Evolutionary conservation across 2,888 invertebrate species (phyloP).

Genomic region (Epirrita christyi): DNA sequence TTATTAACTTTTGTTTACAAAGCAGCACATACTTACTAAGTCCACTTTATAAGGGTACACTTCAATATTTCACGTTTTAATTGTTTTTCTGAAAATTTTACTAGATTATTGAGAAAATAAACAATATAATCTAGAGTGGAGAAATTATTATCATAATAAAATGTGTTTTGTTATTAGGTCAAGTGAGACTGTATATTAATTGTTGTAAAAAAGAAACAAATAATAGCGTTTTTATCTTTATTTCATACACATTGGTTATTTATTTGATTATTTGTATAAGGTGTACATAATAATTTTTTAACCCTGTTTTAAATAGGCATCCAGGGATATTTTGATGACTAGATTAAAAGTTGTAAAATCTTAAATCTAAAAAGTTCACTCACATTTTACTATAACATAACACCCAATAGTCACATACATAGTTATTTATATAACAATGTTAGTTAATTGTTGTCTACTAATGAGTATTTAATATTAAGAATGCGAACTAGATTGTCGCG

Average conservation of each 20-base stretch:
- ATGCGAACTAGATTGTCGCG: not conserved
- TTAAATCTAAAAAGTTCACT: not conserved
- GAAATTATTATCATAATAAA: not conserved
- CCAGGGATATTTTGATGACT: constrained; percentile 13
- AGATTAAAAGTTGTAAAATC: constrained; percentile 1
- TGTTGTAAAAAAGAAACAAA: constrained; percentile 11
- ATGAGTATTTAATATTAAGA: not conserved
- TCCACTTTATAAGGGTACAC: not conserved
- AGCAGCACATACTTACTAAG: not conserved
- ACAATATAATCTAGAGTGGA: not conserved
- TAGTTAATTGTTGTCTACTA: not conserved
- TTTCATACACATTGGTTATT: constrained; percentile 15
- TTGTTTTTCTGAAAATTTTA: constrained; percentile 17
- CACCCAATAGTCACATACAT: no score
- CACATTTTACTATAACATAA: not conserved
- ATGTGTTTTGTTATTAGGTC: not conserved
- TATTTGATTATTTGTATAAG: constrained; percentile 16
- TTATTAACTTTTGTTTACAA: not conserved
- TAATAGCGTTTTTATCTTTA: constrained; percentile 11
- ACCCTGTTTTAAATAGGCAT: constrained; percentile 36
- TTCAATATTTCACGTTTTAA: not conserved
- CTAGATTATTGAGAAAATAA: constrained; percentile 1
- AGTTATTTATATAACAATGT: no score
- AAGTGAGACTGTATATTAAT: constrained; percentile 1
- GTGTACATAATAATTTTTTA: constrained; percentile 29